phyloP scores from a whole-genome alignment of 2,888 invertebrate genomes.

The Eustalomyia histrio region DNA sequence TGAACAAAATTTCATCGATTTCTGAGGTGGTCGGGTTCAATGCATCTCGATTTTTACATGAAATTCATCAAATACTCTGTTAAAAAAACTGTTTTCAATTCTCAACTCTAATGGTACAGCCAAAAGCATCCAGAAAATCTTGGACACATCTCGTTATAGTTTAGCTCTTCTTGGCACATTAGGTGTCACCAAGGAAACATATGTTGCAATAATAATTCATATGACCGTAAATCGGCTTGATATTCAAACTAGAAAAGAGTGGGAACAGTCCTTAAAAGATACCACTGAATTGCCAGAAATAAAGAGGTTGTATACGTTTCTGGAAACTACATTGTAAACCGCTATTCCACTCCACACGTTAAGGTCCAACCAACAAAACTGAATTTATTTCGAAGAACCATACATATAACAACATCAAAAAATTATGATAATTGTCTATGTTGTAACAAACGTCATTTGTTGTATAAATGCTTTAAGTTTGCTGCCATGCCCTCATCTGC shows the following conservation, averaged over 20 bases:
- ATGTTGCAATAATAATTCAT: not conserved
- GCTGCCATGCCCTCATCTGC: constrained; percentile 17
- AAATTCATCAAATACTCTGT: too few relatives aligned
- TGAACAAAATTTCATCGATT: too few relatives aligned
- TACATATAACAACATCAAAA: not conserved
- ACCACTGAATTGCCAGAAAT: constrained; percentile 11
- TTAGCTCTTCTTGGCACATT: not conserved
- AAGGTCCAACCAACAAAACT: not conserved
- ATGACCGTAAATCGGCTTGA: constrained; percentile 8
- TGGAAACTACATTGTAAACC: constrained; percentile 18
- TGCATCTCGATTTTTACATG: too few relatives aligned
- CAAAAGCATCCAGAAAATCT: constrained; percentile 18
- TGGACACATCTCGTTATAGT: not conserved
- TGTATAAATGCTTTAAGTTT: constrained; percentile 49
- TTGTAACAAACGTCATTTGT: constrained; percentile 11
- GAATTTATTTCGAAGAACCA: not conserved
- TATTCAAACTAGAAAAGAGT: constrained; percentile 23
- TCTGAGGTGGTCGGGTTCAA: too few relatives aligned
- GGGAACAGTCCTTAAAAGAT: constrained; percentile 24
- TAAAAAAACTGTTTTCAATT: constrained; percentile 23
- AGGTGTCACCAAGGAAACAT: not conserved
- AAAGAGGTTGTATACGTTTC: not conserved
- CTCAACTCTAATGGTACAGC: constrained; percentile 11
- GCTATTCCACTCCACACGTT: not conserved
- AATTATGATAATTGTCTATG: constrained; percentile 11